These are phyloP conservation scores for Stichopus chloronotus DNA, from an alignment of 35 echinoderm and acorn worm species.

Conservation along the genomic window DNA sequence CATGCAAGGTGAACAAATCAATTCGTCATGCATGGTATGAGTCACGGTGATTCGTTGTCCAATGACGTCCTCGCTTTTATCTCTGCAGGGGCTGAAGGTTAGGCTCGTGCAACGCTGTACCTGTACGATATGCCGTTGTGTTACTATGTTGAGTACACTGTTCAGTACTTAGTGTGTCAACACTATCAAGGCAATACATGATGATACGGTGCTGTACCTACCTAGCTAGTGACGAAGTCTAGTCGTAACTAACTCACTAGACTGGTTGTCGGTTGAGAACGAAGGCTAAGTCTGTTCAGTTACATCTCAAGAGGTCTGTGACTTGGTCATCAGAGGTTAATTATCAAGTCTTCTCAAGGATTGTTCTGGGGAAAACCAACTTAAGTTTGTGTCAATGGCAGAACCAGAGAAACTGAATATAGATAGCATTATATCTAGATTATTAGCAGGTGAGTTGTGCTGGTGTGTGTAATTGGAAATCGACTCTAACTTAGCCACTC, in stretches of 20 bases:
- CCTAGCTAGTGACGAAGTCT: too few relatives aligned
- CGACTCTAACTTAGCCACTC: neutral
- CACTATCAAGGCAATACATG: too few relatives aligned
- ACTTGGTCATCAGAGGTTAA: neutral
- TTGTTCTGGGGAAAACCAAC: neutral
- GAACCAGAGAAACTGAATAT: conserved; percentile 76
- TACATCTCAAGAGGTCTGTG: too few relatives aligned
- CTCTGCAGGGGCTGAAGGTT: neutral
- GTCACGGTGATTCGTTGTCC: neutral
- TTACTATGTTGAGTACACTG: too few relatives aligned
- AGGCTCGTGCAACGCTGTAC: too few relatives aligned
- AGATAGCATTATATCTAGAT: conserved; percentile 81
- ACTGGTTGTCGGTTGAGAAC: too few relatives aligned
- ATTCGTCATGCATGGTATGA: neutral
- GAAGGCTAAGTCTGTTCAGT: too few relatives aligned
- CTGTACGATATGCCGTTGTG: too few relatives aligned
- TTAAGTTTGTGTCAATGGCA: conserved; percentile 10
- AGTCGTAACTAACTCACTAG: too few relatives aligned
- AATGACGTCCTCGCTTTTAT: neutral
- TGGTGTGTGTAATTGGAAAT: neutral
- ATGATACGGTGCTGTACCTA: too few relatives aligned
- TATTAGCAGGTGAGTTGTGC: conserved; percentile 82
- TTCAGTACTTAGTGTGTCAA: too few relatives aligned
- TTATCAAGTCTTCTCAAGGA: neutral
- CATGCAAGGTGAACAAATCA: neutral